Percentiles rank a stretch among this genome's conserved stretches.
Conservation (phyloP, 1,140 invertebrate genomes). For the Drosophila lini region DNA sequence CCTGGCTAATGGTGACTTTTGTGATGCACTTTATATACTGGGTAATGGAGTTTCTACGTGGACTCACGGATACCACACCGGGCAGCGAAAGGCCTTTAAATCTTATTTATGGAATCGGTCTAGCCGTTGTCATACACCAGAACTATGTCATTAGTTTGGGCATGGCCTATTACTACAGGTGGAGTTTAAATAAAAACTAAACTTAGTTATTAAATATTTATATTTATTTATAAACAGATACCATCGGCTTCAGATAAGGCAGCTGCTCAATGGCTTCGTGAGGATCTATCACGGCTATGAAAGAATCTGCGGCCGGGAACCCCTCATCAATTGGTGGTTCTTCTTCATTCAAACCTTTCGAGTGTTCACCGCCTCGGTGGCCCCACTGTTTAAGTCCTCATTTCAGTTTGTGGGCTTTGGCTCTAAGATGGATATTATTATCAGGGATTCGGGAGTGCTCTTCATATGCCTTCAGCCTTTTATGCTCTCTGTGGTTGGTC, state of each 20-base stretch:
- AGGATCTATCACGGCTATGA: constrained; percentile 20
- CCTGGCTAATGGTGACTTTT: constrained; percentile 20
- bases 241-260: not conserved
- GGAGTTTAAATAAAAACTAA: not conserved
- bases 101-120: constrained; percentile 20
- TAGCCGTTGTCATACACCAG: not conserved
- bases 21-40: not conserved
- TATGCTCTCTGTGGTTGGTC: not conserved
- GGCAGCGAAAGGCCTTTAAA: not conserved
- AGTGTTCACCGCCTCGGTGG: not conserved
- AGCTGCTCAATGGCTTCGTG: constrained; percentile 44
- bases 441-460: not conserved
- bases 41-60: not conserved
- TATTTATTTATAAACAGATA: constrained; percentile 1
- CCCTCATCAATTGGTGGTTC: constrained; percentile 42
- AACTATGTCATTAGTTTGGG: constrained; percentile 9
- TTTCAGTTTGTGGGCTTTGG: not conserved
- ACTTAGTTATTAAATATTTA: too few species aligned
- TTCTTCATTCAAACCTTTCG: not conserved
- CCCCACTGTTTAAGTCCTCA: not conserved
- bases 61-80: not conserved
- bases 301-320: constrained; percentile 3
- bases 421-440: not conserved
- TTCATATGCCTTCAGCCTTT: constrained; percentile 49
- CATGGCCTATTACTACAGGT: constrained; percentile 30